Evolutionary conservation across 2,888 invertebrate species (phyloP), one percentile per base, ranked within the genome.

Genomic region (Neoascia interrupta): DNA sequence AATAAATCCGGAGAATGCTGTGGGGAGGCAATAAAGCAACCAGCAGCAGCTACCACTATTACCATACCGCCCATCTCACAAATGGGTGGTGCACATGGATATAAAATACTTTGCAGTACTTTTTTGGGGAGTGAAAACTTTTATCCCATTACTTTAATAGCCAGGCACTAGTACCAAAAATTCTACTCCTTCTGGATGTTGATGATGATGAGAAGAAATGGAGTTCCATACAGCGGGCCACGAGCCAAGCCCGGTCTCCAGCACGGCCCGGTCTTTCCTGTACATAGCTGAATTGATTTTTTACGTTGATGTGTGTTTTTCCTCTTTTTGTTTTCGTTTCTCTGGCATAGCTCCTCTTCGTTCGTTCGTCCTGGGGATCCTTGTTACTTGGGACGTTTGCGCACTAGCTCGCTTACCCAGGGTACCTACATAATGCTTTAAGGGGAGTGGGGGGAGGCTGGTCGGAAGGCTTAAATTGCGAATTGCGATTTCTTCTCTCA

Each of bases 261-360:
- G 47, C 28, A 45, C 36, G 61, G 66, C 79, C 66, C 66, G 79
- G 66, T 66, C 60, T 68, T 66, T 72, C 58, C n/a, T 61, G 61
- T 73, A 73, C 51, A 73, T 79, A 68, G 79, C 79, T 79, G 61
- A 73, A 79, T 79, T 79, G 79, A 79, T 79, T 79, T 76, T 79
- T 79, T 70, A 45, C 43, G 60, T 49, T 56, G 49, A 49, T n/a
- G 43, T 54, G 31, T 5, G 4, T 31, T 31, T 31, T 31, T 31
- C n/a, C 8, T 6, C 21, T 21, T 75, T 47, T 47, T 60, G n/a
- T 63, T 45, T 37, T 53, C 21, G 8, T 54, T 64, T 47, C 37
- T 66, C 37, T 31, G 54, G 15, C 31, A 31, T 31, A n/a, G 4
- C 66, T 21, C 21, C 21, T 45, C 11, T 49, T 34, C 34, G 58